phyloP scores from a whole-genome alignment of 1,140 invertebrate species.

The Neodiprion pinetum region DNA sequence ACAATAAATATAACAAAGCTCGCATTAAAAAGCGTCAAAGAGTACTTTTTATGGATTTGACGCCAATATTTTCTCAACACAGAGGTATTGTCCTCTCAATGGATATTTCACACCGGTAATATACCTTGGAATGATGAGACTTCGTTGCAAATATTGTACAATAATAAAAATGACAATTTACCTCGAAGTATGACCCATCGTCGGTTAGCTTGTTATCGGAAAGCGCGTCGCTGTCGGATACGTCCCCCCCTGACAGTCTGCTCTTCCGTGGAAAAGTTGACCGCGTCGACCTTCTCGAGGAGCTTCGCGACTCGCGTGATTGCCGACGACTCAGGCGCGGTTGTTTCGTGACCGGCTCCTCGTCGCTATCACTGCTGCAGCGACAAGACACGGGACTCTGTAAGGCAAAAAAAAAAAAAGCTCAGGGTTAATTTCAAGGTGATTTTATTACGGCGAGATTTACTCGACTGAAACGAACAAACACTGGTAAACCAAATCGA shows the following conservation, averaged over 20 bases:
- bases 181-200: conserved; percentile 62
- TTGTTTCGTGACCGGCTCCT: conserved; percentile 74
- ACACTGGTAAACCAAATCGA: too few relatives aligned
- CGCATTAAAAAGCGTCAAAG: too few relatives aligned
- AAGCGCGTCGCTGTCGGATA: conserved; percentile 56
- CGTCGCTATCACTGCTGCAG: conserved; percentile 66
- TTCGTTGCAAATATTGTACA: too few relatives aligned
- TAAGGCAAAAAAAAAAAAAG: conserved; percentile 24
- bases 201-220: conserved; percentile 52
- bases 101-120: too few relatives aligned
- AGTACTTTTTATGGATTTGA: too few relatives aligned
- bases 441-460: too few relatives aligned
- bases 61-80: background rate
- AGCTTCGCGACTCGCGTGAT: conserved; percentile 47
- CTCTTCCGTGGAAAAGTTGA: background rate
- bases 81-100: too few relatives aligned
- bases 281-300: background rate
- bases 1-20: too few relatives aligned
- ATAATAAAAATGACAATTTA: conserved; percentile 24
- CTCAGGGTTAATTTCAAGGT: background rate
- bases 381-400: conserved; percentile 47
- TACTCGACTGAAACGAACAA: too few relatives aligned
- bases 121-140: too few relatives aligned
- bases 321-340: conserved; percentile 63
- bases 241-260: background rate